Conservation (phyloP, 2,888 invertebrate species). For the Netelia fuscicornis region DNA sequence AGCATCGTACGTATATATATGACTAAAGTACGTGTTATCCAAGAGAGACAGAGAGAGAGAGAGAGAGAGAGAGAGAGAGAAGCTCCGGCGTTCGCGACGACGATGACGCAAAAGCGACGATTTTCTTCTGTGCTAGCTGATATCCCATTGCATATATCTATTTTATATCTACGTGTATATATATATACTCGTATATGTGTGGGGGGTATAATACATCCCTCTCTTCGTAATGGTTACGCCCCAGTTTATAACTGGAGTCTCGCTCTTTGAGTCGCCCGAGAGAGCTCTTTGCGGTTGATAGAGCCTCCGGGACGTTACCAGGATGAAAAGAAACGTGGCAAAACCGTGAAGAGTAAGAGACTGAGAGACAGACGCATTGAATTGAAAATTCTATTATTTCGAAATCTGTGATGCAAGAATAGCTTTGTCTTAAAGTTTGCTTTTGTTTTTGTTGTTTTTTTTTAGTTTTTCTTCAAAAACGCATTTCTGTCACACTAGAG, state of each 20-base stretch:
- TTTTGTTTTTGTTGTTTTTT: too few relatives aligned
- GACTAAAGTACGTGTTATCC: constrained; percentile 64
- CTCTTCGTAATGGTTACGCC: constrained; percentile 49
- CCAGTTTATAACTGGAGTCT: constrained; percentile 49
- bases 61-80: constrained; percentile 10
- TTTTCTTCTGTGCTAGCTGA: constrained; percentile 27
- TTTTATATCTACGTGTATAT: background rate
- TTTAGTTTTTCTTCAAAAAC: too few relatives aligned
- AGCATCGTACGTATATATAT: constrained; percentile 52
- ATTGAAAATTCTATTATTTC: background rate
- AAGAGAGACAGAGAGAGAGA: background rate
- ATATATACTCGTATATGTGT: background rate
- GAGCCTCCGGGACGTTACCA: constrained; percentile 29
- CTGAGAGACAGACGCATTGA: background rate
- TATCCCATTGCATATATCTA: background rate
- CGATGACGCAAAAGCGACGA: constrained; percentile 48
- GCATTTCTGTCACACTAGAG: too few relatives aligned
- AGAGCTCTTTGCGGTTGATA: constrained; percentile 29
- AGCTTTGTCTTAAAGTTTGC: too few relatives aligned
- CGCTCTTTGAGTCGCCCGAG: constrained; percentile 10
- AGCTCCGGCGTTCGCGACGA: constrained; percentile 23
- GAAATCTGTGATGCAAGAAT: too few relatives aligned
- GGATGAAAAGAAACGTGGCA: constrained; percentile 11
- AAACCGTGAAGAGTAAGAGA: background rate
- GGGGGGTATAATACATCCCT: background rate